These are phyloP conservation scores for Rhabdornis inornatus DNA, from an alignment of 2,113 vertebrate genomes.

Conservation along the genomic window DNA sequence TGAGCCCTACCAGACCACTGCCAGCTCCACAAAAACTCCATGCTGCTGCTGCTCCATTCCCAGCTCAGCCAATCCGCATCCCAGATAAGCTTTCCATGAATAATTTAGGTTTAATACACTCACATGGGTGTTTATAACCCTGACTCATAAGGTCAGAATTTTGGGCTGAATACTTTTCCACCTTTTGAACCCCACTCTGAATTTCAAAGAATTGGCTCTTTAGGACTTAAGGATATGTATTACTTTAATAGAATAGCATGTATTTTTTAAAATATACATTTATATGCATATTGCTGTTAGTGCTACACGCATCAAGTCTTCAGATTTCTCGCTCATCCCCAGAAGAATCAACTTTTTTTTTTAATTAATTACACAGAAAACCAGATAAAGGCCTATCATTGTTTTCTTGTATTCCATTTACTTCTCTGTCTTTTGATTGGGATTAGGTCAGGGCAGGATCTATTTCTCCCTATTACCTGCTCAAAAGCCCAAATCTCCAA, in stretches of 20 bases:
- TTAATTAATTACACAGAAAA: neutral
- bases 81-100: neutral
- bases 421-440: neutral
- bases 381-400: neutral
- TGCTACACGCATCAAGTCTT: neutral
- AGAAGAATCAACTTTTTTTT: neutral
- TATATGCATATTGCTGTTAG: neutral
- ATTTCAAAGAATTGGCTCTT: neutral
- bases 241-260: neutral
- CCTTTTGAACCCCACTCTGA: neutral
- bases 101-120: neutral
- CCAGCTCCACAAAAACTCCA: neutral
- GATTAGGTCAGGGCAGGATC: neutral
- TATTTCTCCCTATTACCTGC: neutral
- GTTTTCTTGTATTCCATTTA: neutral
- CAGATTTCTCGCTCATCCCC: neutral
- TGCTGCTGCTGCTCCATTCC: neutral
- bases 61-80: neutral
- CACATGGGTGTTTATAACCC: constrained; percentile 3
- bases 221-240: neutral
- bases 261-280: neutral
- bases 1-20: neutral
- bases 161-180: neutral
- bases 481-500: neutral
- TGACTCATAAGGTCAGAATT: constrained; percentile 6